Evolutionary conservation across 2,797 vertebrate genomes (phyloP).

Genomic region (Manis pentadactyla): DNA sequence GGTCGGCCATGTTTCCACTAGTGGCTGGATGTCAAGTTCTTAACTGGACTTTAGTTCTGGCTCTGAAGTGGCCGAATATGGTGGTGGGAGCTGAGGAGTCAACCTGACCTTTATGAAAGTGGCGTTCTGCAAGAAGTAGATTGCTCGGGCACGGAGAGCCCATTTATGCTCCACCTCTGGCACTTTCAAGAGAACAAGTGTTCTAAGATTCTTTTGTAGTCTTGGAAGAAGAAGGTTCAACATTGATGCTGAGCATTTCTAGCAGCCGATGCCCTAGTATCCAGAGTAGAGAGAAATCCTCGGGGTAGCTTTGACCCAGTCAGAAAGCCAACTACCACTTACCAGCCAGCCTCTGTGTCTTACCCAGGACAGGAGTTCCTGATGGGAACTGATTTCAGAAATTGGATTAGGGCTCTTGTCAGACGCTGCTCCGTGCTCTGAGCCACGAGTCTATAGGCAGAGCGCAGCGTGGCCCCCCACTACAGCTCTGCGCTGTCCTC

Average conservation of each 20-base stretch:
- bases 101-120: accelerated
- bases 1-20: accelerated
- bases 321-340: not conserved
- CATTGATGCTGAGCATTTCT: not conserved
- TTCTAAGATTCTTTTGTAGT: not conserved
- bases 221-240: not conserved
- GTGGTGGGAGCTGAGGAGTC: not conserved
- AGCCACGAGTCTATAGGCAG: not conserved
- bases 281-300: not conserved
- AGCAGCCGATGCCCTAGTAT: not conserved
- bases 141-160: not conserved
- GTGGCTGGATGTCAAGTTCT: not conserved
- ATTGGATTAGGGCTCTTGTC: not conserved
- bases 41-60: not conserved
- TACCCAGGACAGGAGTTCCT: not conserved
- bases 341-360: not conserved
- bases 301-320: not conserved
- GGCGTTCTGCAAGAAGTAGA: not conserved
- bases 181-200: not conserved
- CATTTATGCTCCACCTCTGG: not conserved
- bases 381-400: not conserved
- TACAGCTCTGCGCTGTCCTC: not conserved
- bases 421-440: not conserved
- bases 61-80: not conserved
- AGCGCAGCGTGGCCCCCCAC: not conserved